A percentile compares a stretch with the other conserved stretches of the same genome.
Evolutionary conservation across 2,888 invertebrate genomes (phyloP).

Genomic region (Drosophila kanekoi): DNA sequence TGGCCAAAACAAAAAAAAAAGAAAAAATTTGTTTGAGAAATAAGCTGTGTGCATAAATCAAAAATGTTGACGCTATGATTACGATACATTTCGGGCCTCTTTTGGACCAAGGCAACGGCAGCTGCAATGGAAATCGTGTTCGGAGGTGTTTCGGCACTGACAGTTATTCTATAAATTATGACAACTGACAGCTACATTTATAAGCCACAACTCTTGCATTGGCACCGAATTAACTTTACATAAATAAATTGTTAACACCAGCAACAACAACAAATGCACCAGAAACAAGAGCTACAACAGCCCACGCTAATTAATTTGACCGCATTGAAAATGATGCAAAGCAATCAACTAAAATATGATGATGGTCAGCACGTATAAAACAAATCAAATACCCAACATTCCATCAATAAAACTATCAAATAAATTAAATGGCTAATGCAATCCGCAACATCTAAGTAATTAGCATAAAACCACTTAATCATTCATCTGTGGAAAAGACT

Average conservation of each 20-base stretch:
- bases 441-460: conserved; percentile 22
- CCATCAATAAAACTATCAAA: conserved; percentile 15
- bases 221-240: conserved; percentile 57
- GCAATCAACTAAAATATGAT: conserved; percentile 68
- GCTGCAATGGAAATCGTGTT: conserved; percentile 68
- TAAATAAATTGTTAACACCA: conserved; percentile 68
- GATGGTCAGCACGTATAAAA: conserved; percentile 57
- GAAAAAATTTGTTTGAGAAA: conserved; percentile 56
- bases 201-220: conserved; percentile 78
- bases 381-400: conserved; percentile 16
- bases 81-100: conserved; percentile 63
- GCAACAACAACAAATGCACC: conserved; percentile 8
- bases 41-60: conserved; percentile 74
- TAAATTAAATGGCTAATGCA: conserved; percentile 19
- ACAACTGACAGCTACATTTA: conserved; percentile 80
- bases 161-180: conserved; percentile 82
- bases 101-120: conserved; percentile 22
- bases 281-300: conserved; percentile 14
- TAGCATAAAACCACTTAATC: conserved; percentile 25
- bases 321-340: conserved; percentile 71
- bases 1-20: conserved; percentile 40
- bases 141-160: conserved; percentile 78
- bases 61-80: conserved; percentile 79
- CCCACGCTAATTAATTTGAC: conserved; percentile 68
- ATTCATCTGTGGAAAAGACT: background rate